These are phyloP conservation scores for Platyrinchus mystaceus DNA, from an alignment of 2,797 vertebrate species.

Conservation along the genomic window DNA sequence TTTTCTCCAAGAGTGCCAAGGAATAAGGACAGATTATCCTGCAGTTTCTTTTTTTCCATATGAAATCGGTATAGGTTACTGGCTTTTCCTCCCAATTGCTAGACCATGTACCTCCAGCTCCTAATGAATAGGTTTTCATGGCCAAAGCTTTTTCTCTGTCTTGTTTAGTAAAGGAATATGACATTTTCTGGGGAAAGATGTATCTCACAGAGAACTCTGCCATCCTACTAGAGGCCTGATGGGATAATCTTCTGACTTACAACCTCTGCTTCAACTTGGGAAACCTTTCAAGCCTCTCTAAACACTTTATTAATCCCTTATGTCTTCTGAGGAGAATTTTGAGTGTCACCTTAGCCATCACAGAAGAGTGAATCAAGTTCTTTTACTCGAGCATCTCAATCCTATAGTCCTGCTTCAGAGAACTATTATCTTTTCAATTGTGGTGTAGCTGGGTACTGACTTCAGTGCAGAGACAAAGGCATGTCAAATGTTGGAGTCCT, in stretches of 20 bases:
- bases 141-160: conserved; percentile 45
- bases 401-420: background rate
- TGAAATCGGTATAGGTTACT: background rate
- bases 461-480: background rate
- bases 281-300: conserved; percentile 5
- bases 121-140: background rate
- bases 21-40: background rate
- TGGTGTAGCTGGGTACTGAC: background rate
- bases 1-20: background rate
- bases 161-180: conserved; percentile 37
- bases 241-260: conserved; percentile 42
- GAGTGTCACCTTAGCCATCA: conserved; percentile 17
- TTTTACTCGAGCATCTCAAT: background rate
- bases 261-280: conserved; percentile 18
- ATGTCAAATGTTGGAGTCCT: background rate
- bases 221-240: conserved; percentile 31
- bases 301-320: background rate
- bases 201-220: conserved; percentile 6
- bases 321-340: conserved; percentile 25
- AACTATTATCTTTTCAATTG: background rate
- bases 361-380: background rate
- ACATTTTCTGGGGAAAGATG: conserved; percentile 36
- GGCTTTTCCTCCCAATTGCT: background rate
- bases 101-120: background rate
- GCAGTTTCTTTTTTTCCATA: background rate